Percentiles rank a stretch among this genome's conserved stretches.
Conservation (phyloP, 2,888 invertebrate genomes). For the Carabus problematicus region DNA sequence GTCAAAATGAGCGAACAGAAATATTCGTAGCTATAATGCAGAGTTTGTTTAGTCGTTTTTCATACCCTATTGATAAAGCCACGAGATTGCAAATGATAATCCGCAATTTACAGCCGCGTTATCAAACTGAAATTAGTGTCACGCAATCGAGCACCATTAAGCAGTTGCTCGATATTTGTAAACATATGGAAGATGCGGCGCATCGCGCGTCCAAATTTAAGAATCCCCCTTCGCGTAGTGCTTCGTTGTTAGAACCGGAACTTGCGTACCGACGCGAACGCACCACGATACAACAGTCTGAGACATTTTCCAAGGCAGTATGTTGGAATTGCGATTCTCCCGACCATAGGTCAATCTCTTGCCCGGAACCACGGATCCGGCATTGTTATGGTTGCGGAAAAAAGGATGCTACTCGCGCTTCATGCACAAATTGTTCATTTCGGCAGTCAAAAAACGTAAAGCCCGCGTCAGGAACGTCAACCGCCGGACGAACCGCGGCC, state of each 20-base stretch:
- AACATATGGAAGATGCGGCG: no score
- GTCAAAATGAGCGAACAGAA: neutral
- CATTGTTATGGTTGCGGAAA: neutral
- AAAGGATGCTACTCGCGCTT: neutral
- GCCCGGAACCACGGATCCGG: no score
- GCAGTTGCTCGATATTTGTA: neutral
- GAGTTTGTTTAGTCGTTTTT: neutral
- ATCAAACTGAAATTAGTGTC: neutral
- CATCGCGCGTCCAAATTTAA: neutral
- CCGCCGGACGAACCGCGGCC: no score
- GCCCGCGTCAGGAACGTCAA: no score
- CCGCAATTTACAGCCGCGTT: neutral
- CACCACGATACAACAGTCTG: no score
- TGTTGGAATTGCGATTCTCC: no score
- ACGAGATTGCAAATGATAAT: neutral
- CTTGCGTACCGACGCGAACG: neutral
- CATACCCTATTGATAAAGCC: neutral
- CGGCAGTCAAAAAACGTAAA: conserved; percentile 6
- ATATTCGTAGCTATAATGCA: neutral
- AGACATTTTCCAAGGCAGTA: no score
- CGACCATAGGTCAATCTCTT: no score
- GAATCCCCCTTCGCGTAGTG: neutral
- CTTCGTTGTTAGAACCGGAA: neutral
- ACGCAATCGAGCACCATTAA: neutral
- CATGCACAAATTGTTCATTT: conserved; percentile 4